Evolutionary conservation across 1,140 invertebrate species (phyloP), one percentile per base, ranked within the genome.

Genomic region (Zaprionus lachaisei): DNA sequence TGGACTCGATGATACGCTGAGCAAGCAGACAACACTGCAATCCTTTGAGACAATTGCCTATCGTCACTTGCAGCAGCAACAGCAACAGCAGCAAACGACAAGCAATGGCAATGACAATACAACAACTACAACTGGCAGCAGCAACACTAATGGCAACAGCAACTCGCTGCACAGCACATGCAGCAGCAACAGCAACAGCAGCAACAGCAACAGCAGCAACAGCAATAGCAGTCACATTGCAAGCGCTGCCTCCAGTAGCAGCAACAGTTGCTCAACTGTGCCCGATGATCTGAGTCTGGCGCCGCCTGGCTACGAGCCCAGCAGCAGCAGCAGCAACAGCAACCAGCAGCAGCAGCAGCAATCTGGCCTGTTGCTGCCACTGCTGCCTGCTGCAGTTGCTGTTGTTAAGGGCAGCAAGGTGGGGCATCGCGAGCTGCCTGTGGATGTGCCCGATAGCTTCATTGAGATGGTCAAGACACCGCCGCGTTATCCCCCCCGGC

Each of bases 361-460:
- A 63, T 22, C 47, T 12, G 11, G 20, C 47, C 14, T 51, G 47
- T 51, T 26, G 64, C 86, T 17, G 86, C 38, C 15, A 66, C 61
- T 28, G 72, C 57, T 60, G 56, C 62, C 47, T 4, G 70, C 66
- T 20, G 72, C 57, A 49, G 61, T 49, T 34, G 34, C 56, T 61
- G 15, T 49, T 47, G 17, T 44, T 17, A 15, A 58, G 31, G 22
- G 56, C 20, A 11, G n/a, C 20, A 92, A 91, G 31, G 9, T 1
- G 9, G 31, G 31, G 47, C 95, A 95, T 65, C 94, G 96, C 64
- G 96, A 96, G 83, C 94, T 96, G 79, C 95, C 96, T 9, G 96
- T 96, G 24, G 96, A 96, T 85, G 96, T 96, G 69, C 96, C 96
- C 1, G 95, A 96, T 54, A 95, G 95, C 80, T 96, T 96, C 85